Evolutionary conservation across 2,797 vertebrate species (phyloP).

Genomic region (Cuculus canorus): DNA sequence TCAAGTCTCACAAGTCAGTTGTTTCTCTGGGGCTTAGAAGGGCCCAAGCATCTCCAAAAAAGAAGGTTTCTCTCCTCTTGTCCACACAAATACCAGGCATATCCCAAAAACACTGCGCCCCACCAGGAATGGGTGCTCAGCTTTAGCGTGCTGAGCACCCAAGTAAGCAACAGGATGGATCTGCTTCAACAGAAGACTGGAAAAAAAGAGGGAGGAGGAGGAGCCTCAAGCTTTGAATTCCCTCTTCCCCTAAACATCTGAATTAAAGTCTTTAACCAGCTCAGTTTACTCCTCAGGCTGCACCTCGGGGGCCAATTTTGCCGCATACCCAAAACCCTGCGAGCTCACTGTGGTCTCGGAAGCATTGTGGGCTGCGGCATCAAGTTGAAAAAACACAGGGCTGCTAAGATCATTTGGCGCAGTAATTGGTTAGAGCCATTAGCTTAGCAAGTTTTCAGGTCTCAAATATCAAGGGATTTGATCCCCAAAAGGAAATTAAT

Average conservation of each 20-base stretch:
- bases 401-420: background rate
- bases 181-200: background rate
- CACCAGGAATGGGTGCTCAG: background rate
- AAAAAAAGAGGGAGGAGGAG: background rate
- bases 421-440: background rate
- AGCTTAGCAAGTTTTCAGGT: background rate
- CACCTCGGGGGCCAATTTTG: background rate
- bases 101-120: background rate
- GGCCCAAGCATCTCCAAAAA: background rate
- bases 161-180: rapidly evolving
- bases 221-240: background rate
- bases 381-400: background rate
- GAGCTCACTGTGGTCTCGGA: rapidly evolving
- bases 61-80: background rate
- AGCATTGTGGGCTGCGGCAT: rapidly evolving
- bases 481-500: slow-evolving; percentile 16
- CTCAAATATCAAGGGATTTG: background rate
- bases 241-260: background rate
- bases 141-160: rapidly evolving
- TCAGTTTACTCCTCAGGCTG: background rate
- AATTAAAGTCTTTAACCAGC: background rate
- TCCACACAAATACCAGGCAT: background rate
- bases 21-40: background rate
- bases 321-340: background rate
- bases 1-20: background rate